Evolutionary conservation across 2,888 invertebrate genomes (phyloP), one percentile per base, ranked within the genome.

Genomic region (Tholera decimalis): DNA sequence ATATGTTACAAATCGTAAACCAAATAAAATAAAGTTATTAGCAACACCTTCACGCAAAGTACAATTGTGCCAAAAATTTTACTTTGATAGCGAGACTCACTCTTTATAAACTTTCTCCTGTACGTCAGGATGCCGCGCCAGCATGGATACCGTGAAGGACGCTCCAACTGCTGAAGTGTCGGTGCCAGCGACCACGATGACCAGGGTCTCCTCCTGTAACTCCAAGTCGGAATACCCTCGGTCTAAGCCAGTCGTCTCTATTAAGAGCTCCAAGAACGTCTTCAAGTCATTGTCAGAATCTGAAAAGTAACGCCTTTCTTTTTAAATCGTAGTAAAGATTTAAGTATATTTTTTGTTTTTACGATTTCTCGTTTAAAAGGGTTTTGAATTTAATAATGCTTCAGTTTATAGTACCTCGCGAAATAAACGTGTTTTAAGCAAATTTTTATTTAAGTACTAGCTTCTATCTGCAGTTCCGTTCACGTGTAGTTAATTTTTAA

Each of bases 111-210:
- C 82, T 51, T 83, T 83, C 2, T 91, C 83, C 62, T 91, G 91
- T 0, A 88, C 81, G 7, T 85, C 78, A 20, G 74, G 85, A 39
- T 90, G 76, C 33, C 70, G 77, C 0, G 88, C 81, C 39, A 92
- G 68, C 85, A 91, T 76, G 2, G 84, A 64, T 2, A 83, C 54
- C 0, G 85, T 80, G 44, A 89, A 91, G 0, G 84, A 79, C 0
- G 75, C 55, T 0, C 85, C 88, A 0, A 88, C 87, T 3, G 91
- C 89, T 0, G 90, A 86, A 0, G 91, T 91, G 44, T 91, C 92
- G 0, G 89, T 91, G 1, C 90, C 91, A 24, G 91, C 92, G 1
- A 88, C 11, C 6, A 87, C 51, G 6, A 91, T 56, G 1, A 90
- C 88, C 18, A 90, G 24, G 0, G 80, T 79, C 53, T 92, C 92